These are phyloP conservation scores for Microctenopoma steveboyesi DNA, from an alignment of 2,797 vertebrate genomes.

Conservation along the genomic window DNA sequence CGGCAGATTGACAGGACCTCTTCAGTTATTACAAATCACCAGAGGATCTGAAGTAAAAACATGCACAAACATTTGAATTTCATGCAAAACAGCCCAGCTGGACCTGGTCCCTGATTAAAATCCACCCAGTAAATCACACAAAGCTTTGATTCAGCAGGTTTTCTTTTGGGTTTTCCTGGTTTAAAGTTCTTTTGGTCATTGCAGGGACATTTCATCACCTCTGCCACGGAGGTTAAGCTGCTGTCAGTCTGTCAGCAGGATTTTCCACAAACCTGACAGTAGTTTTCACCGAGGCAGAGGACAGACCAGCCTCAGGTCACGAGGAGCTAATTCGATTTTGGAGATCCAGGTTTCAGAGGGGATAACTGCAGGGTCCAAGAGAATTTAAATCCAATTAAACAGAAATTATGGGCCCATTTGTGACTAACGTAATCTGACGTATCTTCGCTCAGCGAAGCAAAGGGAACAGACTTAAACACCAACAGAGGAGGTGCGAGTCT, in stretches of 20 bases:
- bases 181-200: slow-evolving; percentile 15
- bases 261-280: slow-evolving; percentile 1
- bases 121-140: background rate
- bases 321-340: slow-evolving; percentile 31
- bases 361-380: slow-evolving; percentile 17
- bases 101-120: slow-evolving; percentile 1
- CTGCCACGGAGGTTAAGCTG: slow-evolving; percentile 1
- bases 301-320: slow-evolving; percentile 13
- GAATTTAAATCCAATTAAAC: slow-evolving; percentile 22
- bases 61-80: too few relatives aligned
- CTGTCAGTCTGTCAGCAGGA: slow-evolving; percentile 8
- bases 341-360: slow-evolving; percentile 22
- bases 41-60: too few relatives aligned
- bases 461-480: too few relatives aligned
- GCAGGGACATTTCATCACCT: slow-evolving; percentile 12
- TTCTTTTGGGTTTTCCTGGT: background rate
- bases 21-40: too few relatives aligned
- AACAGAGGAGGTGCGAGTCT: too few relatives aligned
- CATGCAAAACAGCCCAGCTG: slow-evolving; percentile 4
- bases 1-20: too few relatives aligned
- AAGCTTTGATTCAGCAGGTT: slow-evolving; percentile 20
- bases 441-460: too few relatives aligned
- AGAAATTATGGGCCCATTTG: background rate
- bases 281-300: slow-evolving; percentile 7
- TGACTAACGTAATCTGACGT: background rate